Evolutionary conservation across 2,797 vertebrate species (phyloP).

Genomic region (Prunella strophiata): DNA sequence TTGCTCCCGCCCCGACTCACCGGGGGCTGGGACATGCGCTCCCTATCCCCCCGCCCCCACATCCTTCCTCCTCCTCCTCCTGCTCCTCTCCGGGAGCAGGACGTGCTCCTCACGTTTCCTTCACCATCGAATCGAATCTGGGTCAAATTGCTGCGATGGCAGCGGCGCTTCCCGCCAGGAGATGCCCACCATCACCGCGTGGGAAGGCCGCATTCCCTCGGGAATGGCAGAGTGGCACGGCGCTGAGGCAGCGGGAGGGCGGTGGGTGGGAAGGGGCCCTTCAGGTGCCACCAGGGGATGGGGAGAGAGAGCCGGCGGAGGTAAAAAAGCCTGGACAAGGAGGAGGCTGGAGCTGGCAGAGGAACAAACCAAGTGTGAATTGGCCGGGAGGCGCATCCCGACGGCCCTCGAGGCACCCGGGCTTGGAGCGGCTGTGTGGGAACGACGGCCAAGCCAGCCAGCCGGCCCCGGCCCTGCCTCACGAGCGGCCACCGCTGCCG

Average conservation of each 20-base stretch:
- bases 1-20: fast-evolving
- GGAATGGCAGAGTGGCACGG: neutral
- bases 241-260: fast-evolving
- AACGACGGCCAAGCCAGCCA: neutral
- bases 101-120: neutral
- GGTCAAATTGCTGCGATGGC: neutral
- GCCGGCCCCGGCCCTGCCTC: neutral
- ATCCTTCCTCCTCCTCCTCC: neutral
- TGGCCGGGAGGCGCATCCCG: neutral
- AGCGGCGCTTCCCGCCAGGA: neutral
- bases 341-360: constrained; percentile 3
- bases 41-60: neutral
- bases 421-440: neutral
- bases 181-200: neutral
- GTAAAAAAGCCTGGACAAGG: neutral
- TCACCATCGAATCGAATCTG: neutral
- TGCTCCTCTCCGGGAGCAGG: neutral
- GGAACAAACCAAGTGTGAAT: neutral
- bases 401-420: neutral
- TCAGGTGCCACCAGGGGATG: neutral
- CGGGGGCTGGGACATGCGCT: neutral
- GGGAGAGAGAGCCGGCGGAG: neutral
- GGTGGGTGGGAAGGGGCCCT: neutral
- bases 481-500: fast-evolving
- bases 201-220: neutral